A percentile compares a stretch with the other conserved stretches of the same genome.
These are phyloP conservation scores for Cephus spinipes DNA, from an alignment of 2,888 invertebrate species.

Conservation along the genomic window DNA sequence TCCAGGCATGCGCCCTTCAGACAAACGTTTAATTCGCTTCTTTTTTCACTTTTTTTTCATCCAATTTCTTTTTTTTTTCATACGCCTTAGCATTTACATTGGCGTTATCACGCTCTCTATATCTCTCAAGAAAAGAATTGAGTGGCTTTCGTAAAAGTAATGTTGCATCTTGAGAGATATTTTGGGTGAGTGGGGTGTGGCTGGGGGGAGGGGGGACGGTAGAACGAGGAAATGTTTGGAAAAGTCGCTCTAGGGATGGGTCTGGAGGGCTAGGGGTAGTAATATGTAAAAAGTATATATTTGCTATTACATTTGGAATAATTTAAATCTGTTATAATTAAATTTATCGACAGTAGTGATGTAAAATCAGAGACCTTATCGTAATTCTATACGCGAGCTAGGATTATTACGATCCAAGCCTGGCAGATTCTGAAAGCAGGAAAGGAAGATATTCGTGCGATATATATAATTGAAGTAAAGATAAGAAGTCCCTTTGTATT, in stretches of 20 bases:
- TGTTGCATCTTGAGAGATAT: constrained; percentile 7
- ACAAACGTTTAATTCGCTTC: constrained; percentile 7
- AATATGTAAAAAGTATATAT: constrained; percentile 45
- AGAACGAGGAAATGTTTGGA: background rate
- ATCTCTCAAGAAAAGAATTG: constrained; percentile 3
- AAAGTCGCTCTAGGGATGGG: constrained; percentile 5
- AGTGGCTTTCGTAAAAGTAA: constrained; percentile 10
- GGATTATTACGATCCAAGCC: constrained; percentile 49
- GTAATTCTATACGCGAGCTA: constrained; percentile 48
- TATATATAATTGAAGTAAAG: background rate
- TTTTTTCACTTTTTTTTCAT: constrained; percentile 9
- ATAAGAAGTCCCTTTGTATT: background rate
- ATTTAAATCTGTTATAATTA: constrained; percentile 48
- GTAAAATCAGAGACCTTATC: constrained; percentile 40
- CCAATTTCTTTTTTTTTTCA: constrained; percentile 3
- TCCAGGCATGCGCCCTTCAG: constrained; percentile 24
- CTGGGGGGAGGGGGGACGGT: constrained; percentile 8
- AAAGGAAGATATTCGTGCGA: background rate
- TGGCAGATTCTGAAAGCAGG: constrained; percentile 47
- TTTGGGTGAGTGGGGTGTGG: constrained; percentile 5
- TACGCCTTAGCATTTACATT: background rate
- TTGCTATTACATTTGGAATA: constrained; percentile 45
- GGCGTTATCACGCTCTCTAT: background rate
- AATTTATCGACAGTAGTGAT: constrained; percentile 41
- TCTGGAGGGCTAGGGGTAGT: constrained; percentile 23